These are phyloP conservation scores for Dendronephthya gigantea DNA, from an alignment of 64 coral and sea anemone species.

Conservation along the genomic window DNA sequence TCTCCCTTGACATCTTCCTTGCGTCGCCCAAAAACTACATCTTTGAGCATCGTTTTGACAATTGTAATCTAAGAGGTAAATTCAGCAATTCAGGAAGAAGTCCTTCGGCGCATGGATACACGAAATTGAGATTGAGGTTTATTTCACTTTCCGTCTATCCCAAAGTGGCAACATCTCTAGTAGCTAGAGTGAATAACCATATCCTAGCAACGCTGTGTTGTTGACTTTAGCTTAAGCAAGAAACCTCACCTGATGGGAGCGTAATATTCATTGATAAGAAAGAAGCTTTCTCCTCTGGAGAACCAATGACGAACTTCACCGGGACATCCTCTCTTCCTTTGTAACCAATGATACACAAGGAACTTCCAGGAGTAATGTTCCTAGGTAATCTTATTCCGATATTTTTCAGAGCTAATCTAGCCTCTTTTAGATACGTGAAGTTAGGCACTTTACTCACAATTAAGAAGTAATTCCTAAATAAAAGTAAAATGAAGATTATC, in stretches of 20 bases:
- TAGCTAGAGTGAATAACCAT: no score
- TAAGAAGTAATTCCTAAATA: not conserved
- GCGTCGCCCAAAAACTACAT: not conserved
- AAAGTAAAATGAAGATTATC: not conserved
- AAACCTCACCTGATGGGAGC: not conserved
- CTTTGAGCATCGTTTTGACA: not conserved
- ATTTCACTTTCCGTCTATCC: no score
- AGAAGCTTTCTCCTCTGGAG: not conserved
- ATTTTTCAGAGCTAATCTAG: not conserved
- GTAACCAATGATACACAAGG: not conserved
- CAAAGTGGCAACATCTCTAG: not conserved
- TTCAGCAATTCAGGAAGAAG: no score
- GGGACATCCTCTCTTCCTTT: not conserved
- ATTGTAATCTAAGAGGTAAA: not conserved
- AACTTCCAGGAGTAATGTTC: not conserved
- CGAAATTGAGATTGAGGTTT: no score
- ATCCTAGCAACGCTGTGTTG: no score
- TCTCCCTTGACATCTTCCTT: not conserved
- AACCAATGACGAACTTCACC: not conserved
- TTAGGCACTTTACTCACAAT: not conserved
- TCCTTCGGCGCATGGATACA: no score
- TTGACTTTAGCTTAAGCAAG: no score
- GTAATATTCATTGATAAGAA: not conserved
- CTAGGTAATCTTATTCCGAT: not conserved
- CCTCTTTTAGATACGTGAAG: not conserved